Percentiles rank a stretch among this genome's conserved stretches.
Evolutionary conservation across 2,888 invertebrate species (phyloP).

Genomic region (Ormyrus pomaceus): DNA sequence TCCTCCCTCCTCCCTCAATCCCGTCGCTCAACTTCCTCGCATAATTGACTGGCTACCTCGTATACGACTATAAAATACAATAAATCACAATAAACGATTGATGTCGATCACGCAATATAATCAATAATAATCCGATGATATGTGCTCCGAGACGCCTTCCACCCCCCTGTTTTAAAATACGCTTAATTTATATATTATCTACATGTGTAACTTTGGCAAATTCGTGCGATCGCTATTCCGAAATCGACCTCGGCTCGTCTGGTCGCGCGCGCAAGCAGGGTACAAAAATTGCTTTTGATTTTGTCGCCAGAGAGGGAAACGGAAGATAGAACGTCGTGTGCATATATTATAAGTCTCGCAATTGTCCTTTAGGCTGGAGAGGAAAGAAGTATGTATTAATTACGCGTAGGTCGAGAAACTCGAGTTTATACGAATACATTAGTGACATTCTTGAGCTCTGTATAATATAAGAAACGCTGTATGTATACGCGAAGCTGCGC

Average conservation of each 20-base stretch:
- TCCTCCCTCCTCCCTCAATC: background rate
- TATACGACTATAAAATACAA: conserved; percentile 45
- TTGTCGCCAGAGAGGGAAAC: conserved; percentile 58
- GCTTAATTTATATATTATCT: conserved; percentile 24
- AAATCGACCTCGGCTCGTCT: conserved; percentile 13
- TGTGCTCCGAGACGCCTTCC: conserved; percentile 51
- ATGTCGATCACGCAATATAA: conserved; percentile 2
- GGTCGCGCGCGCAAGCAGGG: conserved; percentile 25
- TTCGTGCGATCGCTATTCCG: conserved; percentile 43
- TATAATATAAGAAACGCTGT: conserved; percentile 43
- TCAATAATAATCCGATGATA: conserved; percentile 53
- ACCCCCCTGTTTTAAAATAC: conserved; percentile 44
- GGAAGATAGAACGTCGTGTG: conserved; percentile 53
- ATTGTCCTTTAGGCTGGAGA: conserved; percentile 14
- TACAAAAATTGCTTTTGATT: conserved; percentile 66
- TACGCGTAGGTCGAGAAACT: conserved; percentile 56
- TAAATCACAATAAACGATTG: conserved; percentile 46
- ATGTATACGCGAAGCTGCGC: conserved; percentile 25
- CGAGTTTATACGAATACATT: conserved; percentile 52
- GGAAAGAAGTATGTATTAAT: conserved; percentile 34
- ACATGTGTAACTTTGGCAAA: conserved; percentile 50
- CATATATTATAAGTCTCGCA: conserved; percentile 36
- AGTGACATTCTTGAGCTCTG: conserved; percentile 42
- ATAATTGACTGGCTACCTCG: conserved; percentile 50
- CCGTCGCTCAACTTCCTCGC: background rate